A percentile compares a stretch with the other conserved stretches of the same genome.
Conservation (phyloP, 2,888 invertebrate species). For the Hemaris fuciformis region DNA sequence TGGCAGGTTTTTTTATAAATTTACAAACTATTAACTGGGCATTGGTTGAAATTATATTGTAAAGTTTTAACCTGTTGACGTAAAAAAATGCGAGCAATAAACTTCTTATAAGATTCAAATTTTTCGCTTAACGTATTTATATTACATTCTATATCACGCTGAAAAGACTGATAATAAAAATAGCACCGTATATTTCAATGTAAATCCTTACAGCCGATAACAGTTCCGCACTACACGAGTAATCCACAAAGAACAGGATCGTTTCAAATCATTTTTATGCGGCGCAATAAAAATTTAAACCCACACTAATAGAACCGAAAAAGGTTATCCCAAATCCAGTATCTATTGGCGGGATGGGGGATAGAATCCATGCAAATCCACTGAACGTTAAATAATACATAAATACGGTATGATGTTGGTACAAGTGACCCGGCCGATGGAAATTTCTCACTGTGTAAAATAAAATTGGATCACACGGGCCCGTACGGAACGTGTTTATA, state of each 20-base stretch:
- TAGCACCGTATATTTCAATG: neutral
- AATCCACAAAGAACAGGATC: constrained; percentile 19
- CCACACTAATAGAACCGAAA: constrained; percentile 45
- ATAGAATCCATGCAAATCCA: constrained; percentile 70
- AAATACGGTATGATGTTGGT: constrained; percentile 58
- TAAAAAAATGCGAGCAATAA: too few relatives aligned
- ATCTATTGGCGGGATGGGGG: constrained; percentile 25
- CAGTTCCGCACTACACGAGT: neutral
- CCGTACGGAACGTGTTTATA: constrained; percentile 45
- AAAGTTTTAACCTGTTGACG: too few relatives aligned
- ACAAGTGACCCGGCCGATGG: constrained; percentile 60
- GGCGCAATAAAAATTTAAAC: constrained; percentile 49
- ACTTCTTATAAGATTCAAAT: too few relatives aligned
- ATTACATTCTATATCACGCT: too few relatives aligned
- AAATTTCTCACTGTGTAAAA: constrained; percentile 67
- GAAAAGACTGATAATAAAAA: neutral
- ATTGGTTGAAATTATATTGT: too few relatives aligned
- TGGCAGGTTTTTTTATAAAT: neutral
- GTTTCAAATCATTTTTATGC: constrained; percentile 41
- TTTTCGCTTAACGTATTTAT: too few relatives aligned
- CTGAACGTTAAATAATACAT: constrained; percentile 74
- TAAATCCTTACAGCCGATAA: neutral
- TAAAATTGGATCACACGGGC: constrained; percentile 64
- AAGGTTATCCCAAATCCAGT: constrained; percentile 50
- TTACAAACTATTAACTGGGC: too few relatives aligned